A percentile compares a stretch with the other conserved stretches of the same genome.
These are phyloP conservation scores for Eulithis testata DNA, from an alignment of 2,888 invertebrate species.

Conservation along the genomic window DNA sequence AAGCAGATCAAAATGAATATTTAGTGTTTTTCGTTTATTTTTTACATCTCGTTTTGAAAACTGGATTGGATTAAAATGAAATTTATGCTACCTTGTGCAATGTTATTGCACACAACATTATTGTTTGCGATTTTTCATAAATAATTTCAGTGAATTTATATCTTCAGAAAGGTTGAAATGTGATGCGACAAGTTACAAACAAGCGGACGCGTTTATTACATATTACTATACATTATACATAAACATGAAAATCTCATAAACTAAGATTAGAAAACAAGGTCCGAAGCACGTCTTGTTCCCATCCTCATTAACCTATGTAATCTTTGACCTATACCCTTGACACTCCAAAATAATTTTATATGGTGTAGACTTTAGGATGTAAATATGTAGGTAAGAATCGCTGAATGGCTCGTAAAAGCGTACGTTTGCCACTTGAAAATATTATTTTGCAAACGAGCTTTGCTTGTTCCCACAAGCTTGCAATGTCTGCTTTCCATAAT, in stretches of 20 bases:
- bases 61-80: no score
- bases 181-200: neutral
- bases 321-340: conserved; percentile 3
- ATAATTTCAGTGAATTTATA: no score
- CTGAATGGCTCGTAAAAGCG: conserved; percentile 36
- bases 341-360: conserved; percentile 5
- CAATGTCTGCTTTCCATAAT: conserved; percentile 21
- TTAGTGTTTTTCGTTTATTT: no score
- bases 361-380: neutral
- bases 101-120: no score
- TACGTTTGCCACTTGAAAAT: conserved; percentile 33
- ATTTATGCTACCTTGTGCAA: no score
- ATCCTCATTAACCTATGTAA: neutral
- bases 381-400: conserved; percentile 8
- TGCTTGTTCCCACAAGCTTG: conserved; percentile 16
- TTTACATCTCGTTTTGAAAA: no score
- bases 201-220: neutral
- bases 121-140: no score
- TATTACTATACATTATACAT: no score
- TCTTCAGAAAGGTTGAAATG: no score
- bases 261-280: conserved; percentile 5
- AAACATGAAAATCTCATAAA: conserved; percentile 7
- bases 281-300: conserved; percentile 1
- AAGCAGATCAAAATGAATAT: no score
- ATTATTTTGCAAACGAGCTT: conserved; percentile 34